Base-by-base conservation (phyloP, 2,797 vertebrate species). In the Sphaeramia orbicularis region DNA sequence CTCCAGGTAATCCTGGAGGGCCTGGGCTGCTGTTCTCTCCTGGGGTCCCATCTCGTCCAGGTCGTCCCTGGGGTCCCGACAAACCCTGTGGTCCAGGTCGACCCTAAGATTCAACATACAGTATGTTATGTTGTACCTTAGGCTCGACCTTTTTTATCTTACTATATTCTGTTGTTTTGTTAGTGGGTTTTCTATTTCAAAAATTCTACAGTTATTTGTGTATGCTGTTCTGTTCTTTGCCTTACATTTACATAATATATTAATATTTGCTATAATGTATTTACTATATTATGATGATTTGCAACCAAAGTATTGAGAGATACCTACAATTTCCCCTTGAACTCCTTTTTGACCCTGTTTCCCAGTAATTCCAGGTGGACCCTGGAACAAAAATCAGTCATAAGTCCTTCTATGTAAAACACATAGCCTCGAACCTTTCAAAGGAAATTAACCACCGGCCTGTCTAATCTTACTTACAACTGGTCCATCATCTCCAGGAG, bases 291-390 rank as follows among this genome's bases (percentile, higher is more conserved):
- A 10, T 24, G 11, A 61, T 43, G 9, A 67, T 32, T 67, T 68
- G 38, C 2, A 73, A 68, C 53, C 44, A 8, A 79, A 59, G 11
- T 38, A 48, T 32, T 7, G 40, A 57, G 16, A 60, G 63, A 71
- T 78, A 87, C 92, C 36, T 89, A 94, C 94, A 12, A 67, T 87
- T 66, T 76, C 74, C 55, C 94, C 94, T 44, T 37, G 35, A 63
- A 74, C 73, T 85, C 94, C 94, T 82, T 89, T 94, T 58, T n/a
- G 75, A 42, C 94, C 93, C 68, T 91, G 90, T 49, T 90, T 92
- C 48, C 94, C 94, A 70, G 81, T 55, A 62, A 91, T 80, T 76
- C 94, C 94, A 55, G 91, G 81, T 12, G 61, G 73, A 1, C 93
- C 94, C 94, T 94, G 43, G 8, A 82, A 72, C 18, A 80, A 76